Percentiles rank a stretch among this genome's conserved stretches.
Evolutionary conservation across 2,113 vertebrate genomes (phyloP).

Genomic region (Muscicapa adusta): DNA sequence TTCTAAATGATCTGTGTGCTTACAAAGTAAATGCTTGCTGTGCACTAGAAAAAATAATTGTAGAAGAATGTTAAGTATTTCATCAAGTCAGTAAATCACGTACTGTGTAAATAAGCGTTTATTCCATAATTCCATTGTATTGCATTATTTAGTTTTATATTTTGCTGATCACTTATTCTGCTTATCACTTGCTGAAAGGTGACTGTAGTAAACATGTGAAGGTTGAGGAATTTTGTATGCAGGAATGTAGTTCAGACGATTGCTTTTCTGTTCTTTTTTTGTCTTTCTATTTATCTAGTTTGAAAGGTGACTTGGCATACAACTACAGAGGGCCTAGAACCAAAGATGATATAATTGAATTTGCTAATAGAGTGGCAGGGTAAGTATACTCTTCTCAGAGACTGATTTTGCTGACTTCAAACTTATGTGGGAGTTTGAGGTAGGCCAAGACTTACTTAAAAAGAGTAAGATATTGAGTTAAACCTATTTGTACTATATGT

Average conservation of each 20-base stretch:
- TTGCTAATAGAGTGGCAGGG: constrained; percentile 96
- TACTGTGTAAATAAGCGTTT: neutral
- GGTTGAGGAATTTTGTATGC: neutral
- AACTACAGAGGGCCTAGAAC: constrained; percentile 96
- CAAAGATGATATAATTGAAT: constrained; percentile 96
- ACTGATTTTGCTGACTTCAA: neutral
- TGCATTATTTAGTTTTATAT: neutral
- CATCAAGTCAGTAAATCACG: neutral
- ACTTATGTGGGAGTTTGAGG: neutral
- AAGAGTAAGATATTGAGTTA: neutral
- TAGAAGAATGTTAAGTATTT: neutral
- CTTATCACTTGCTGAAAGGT: neutral
- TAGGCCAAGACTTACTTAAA: neutral
- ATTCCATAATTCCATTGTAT: neutral
- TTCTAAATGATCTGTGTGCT: neutral
- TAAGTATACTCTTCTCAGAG: constrained; percentile 68
- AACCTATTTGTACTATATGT: rapidly evolving
- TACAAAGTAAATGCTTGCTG: neutral
- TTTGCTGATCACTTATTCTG: neutral
- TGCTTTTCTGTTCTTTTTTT: neutral
- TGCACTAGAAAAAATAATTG: neutral
- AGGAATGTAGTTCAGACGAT: neutral
- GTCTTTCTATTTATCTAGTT: constrained; percentile 60
- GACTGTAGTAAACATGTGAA: neutral
- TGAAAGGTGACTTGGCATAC: constrained; percentile 93